A percentile compares a stretch with the other conserved stretches of the same genome.
phyloP scores from a whole-genome alignment of 2,113 vertebrate genomes.

The Bagarius yarrelli region DNA sequence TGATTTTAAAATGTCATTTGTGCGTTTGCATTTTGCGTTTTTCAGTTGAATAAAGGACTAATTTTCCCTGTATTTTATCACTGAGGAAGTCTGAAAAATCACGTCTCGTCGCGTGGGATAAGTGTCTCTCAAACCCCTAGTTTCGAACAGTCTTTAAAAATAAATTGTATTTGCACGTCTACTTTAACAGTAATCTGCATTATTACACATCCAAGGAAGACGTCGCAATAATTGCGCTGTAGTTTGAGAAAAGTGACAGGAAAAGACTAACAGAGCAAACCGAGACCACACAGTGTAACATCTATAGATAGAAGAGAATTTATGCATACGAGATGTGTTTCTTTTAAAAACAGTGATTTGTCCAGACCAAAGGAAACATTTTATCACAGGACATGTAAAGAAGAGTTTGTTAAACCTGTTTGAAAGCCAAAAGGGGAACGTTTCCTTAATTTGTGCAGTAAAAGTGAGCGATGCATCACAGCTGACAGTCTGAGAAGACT shows the following conservation, averaged over 20 bases:
- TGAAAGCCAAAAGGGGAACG: neutral
- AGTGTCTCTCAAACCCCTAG: too few species aligned
- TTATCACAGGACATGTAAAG: too few species aligned
- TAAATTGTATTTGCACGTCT: neutral
- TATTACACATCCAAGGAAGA: neutral
- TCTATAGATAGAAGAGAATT: neutral
- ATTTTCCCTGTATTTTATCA: too few species aligned
- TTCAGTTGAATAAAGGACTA: too few species aligned
- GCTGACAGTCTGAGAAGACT: neutral
- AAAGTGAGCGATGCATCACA: neutral
- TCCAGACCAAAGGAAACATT: too few species aligned
- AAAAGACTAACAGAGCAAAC: neutral
- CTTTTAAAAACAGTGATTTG: too few species aligned
- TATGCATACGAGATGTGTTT: neutral
- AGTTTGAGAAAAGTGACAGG: neutral
- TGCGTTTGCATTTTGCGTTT: too few species aligned
- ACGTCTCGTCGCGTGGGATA: too few species aligned
- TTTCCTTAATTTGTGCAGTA: neutral
- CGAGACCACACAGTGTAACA: neutral
- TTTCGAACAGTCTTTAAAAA: neutral
- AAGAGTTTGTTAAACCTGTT: too few species aligned
- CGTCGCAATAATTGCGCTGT: neutral
- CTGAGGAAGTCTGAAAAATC: too few species aligned
- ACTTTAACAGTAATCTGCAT: neutral
- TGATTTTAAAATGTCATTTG: too few species aligned